Evolutionary conservation across 2,888 invertebrate genomes (phyloP), one percentile per base, ranked within the genome.

Genomic region (Odontomyia ornata): DNA sequence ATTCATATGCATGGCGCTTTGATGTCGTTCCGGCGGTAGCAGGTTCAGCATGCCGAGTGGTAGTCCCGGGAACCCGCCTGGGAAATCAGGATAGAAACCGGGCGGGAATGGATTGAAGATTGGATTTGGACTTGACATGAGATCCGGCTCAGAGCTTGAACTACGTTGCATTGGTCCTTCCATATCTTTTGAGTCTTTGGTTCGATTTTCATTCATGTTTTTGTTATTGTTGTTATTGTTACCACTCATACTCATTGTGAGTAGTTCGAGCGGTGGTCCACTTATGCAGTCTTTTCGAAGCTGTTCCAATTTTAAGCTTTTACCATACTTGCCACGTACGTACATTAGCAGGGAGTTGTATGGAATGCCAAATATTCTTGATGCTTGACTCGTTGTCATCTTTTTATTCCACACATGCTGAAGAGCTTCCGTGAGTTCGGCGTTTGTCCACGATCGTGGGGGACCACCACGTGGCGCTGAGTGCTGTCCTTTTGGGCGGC

Each of bases 341-440:
- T 96, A 96, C 96, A 96, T 96, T 76, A 96, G 88, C 69, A 96
- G 89, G 64, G 95, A 95, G 88, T 96, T 96, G 90, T 96, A 96
- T n/a, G 96, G 96, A 80, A 96, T 96, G 60, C 96, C 95, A 87
- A 95, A 96, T 85, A 95, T 93, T 80, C 96, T 88, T 27, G 95
- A 95, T 11, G 96, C 96, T 86, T 96, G 95, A 83, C 95, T 95
- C 62, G 96, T 96, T 80, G 96, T 96, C 95, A 96, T 96, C 85
- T 95, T 95, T 84, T 96, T 95, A 87, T 95, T 95, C 96, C 96
- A 96, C n/a, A 96, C 96, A 87, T 95, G 95, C 83, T 95, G 95
- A 75, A 96, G 89, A 1, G 96, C 96, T 87, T 95, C 94, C 73
- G 96, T 96, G 73, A 96, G 89, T 84, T 96, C 96, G 47, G 94